phyloP scores from a whole-genome alignment of 2,797 vertebrate species.

The Sebastes reedi region DNA sequence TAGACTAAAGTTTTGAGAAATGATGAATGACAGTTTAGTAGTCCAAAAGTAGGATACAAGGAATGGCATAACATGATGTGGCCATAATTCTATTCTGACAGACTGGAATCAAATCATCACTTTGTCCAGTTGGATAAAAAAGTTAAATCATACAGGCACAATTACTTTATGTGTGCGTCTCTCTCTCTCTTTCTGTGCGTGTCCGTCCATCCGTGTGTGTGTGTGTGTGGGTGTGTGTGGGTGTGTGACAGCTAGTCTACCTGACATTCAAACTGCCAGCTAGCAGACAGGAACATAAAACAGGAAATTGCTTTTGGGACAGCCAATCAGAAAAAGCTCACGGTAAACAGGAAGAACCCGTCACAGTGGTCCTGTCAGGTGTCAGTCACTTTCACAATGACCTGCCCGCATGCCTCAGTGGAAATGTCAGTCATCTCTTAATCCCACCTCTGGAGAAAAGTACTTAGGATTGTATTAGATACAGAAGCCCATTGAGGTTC shows the following conservation, averaged over 20 bases:
- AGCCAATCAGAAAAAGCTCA: conserved; percentile 78
- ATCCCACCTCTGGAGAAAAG: conserved; percentile 53
- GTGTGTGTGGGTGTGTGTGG: conserved; percentile 15
- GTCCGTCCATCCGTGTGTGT: background rate
- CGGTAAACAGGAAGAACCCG: conserved; percentile 73
- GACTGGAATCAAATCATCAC: background rate
- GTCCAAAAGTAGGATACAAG: background rate
- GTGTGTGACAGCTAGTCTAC: conserved; percentile 58
- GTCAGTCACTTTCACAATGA: conserved; percentile 77
- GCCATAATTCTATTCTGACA: background rate
- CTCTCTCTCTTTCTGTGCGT: background rate
- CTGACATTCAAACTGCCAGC: conserved; percentile 75
- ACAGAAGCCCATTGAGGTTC: background rate
- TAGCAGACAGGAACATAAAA: conserved; percentile 77
- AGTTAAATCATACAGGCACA: background rate
- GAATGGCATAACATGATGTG: background rate
- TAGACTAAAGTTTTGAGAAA: background rate
- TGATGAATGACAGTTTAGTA: background rate
- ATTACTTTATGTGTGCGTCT: background rate
- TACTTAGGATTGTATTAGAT: conserved; percentile 28
- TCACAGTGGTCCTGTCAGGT: conserved; percentile 76
- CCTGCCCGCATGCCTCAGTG: conserved; percentile 63
- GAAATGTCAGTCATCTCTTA: conserved; percentile 68
- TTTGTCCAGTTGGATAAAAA: background rate
- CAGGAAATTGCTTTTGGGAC: conserved; percentile 83